phyloP scores from a whole-genome alignment of 2,888 invertebrate genomes.

The Aphodius granarius region DNA sequence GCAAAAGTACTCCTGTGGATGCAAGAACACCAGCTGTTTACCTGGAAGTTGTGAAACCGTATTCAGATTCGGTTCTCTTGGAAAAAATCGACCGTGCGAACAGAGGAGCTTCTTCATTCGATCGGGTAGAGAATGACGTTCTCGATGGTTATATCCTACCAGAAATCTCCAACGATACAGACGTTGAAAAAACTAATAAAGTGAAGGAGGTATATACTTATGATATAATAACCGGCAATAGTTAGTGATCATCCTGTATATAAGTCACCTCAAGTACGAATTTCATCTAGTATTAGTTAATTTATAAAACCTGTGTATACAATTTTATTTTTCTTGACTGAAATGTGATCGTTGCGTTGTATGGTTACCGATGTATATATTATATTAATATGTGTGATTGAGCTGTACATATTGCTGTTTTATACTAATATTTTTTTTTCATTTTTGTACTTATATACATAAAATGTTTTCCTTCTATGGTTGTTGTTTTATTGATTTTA shows the following conservation, averaged over 20 bases:
- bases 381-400: slow-evolving; percentile 5
- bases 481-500: background rate
- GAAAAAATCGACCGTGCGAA: slow-evolving; percentile 24
- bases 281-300: slow-evolving; percentile 5
- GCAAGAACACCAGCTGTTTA: background rate
- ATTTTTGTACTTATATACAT: background rate
- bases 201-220: slow-evolving; percentile 49
- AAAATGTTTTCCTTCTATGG: background rate
- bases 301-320: background rate
- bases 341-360: background rate
- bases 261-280: background rate
- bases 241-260: background rate
- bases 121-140: background rate
- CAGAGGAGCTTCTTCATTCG: slow-evolving; percentile 1
- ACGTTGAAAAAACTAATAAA: slow-evolving; percentile 50
- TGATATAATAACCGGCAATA: background rate
- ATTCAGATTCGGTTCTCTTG: slow-evolving; percentile 17
- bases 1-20: background rate
- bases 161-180: slow-evolving; percentile 34
- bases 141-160: background rate
- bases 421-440: background rate
- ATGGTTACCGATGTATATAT: background rate
- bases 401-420: background rate
- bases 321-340: background rate
- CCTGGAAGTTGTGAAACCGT: slow-evolving; percentile 10